Percentiles rank a stretch among this genome's conserved stretches.
Conservation (phyloP, 2,797 vertebrate species). For the Serranus cabrilla region DNA sequence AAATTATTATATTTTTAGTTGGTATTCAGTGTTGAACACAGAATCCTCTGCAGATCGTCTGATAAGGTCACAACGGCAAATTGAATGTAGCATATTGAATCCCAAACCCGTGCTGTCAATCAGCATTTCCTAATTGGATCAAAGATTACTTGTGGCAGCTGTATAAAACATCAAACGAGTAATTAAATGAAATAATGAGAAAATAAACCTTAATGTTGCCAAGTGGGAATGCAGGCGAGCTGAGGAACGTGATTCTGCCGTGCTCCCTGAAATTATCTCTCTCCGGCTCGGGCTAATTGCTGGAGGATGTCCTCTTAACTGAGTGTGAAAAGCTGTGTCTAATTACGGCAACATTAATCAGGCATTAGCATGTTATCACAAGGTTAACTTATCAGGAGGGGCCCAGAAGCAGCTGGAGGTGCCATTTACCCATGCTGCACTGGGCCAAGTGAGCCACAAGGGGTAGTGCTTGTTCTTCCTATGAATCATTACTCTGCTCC, state of each 20-base stretch:
- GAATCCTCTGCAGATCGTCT: conserved; percentile 70
- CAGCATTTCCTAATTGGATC: conserved; percentile 83
- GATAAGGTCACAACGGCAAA: conserved; percentile 78
- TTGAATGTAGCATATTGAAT: conserved; percentile 73
- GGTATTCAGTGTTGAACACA: conserved; percentile 51
- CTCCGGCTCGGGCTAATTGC: conserved; percentile 84
- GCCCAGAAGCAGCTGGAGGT: conserved; percentile 83
- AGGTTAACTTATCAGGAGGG: conserved; percentile 87
- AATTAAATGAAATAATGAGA: conserved; percentile 87
- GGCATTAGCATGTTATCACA: conserved; percentile 89
- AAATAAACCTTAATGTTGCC: conserved; percentile 85
- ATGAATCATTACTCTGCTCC: conserved; percentile 52
- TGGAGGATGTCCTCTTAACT: conserved; percentile 87
- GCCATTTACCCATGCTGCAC: conserved; percentile 76
- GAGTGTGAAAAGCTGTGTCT: conserved; percentile 88
- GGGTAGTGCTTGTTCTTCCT: conserved; percentile 85
- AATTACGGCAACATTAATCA: conserved; percentile 89
- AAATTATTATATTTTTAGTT: conserved; percentile 69
- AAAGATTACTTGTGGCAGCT: conserved; percentile 83
- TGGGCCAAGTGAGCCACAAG: conserved; percentile 78
- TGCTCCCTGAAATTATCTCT: conserved; percentile 85
- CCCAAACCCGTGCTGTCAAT: conserved; percentile 77
- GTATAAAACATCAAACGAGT: conserved; percentile 84
- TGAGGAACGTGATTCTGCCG: conserved; percentile 76
- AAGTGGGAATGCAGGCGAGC: conserved; percentile 79